Conservation (phyloP, 2,113 vertebrate genomes). For the Marmota flaviventris region DNA sequence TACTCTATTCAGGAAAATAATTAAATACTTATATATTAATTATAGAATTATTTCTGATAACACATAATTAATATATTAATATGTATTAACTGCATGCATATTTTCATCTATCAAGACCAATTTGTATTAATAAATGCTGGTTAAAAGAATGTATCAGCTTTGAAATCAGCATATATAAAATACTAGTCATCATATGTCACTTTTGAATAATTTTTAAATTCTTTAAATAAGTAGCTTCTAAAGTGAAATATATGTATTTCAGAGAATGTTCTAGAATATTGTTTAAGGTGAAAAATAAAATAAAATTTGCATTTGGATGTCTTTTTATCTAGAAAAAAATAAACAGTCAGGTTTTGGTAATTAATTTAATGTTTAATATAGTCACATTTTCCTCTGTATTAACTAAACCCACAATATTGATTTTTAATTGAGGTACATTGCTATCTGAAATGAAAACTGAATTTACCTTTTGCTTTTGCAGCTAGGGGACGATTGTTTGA, state of each 20-base stretch:
- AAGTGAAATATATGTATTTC: not conserved
- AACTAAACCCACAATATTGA: not conserved
- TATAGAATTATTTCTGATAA: too few species aligned
- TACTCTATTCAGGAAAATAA: slow-evolving; percentile 11
- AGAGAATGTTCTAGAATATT: not conserved
- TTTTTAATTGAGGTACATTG: not conserved
- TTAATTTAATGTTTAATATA: not conserved
- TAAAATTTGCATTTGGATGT: not conserved
- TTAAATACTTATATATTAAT: not conserved
- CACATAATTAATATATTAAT: too few species aligned
- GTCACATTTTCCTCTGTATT: not conserved
- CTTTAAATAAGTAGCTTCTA: not conserved
- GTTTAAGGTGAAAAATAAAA: not conserved
- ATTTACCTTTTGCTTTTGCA: not conserved
- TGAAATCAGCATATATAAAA: not conserved
- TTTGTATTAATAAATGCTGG: not conserved
- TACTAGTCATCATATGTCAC: not conserved
- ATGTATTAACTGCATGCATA: not conserved
- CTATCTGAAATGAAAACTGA: not conserved
- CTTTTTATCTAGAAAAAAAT: not conserved
- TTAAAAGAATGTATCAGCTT: not conserved
- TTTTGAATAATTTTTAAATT: not conserved
- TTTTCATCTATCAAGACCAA: not conserved
- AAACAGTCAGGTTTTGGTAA: not conserved
- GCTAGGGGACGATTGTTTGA: not conserved